These are phyloP conservation scores for Lipotes vexillifer DNA, from an alignment of 2,113 vertebrate genomes.

Conservation along the genomic window DNA sequence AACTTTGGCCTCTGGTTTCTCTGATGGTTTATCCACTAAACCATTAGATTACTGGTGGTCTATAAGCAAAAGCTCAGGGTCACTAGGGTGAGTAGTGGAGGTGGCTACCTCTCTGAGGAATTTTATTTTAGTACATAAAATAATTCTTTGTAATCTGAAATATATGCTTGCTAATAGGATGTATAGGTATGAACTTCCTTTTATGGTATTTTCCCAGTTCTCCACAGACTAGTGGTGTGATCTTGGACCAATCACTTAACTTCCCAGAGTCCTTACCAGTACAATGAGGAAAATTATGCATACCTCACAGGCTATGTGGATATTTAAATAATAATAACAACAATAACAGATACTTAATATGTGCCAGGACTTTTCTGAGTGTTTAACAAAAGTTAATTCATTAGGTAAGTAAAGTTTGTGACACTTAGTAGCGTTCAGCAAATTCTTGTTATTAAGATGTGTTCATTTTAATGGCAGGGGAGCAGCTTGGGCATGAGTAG, in stretches of 20 bases:
- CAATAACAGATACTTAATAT: neutral
- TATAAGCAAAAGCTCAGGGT: neutral
- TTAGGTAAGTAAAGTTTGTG: neutral
- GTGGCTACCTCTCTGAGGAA: neutral
- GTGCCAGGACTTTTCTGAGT: neutral
- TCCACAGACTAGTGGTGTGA: neutral
- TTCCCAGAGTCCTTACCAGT: neutral
- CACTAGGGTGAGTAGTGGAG: neutral
- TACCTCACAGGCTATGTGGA: neutral
- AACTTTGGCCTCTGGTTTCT: neutral
- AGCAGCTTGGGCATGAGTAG: neutral
- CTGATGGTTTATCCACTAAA: neutral
- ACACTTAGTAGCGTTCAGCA: neutral
- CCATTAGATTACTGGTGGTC: neutral
- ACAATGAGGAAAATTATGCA: neutral
- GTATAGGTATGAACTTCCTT: neutral
- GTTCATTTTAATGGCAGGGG: neutral
- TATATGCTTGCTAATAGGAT: neutral
- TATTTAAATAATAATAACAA: neutral
- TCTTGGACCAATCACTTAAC: neutral
- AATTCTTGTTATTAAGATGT: neutral
- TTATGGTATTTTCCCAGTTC: neutral
- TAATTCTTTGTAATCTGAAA: neutral
- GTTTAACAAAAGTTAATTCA: neutral
- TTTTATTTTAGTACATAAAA: constrained; percentile 38